Percentiles rank a stretch among this genome's conserved stretches.
These are phyloP conservation scores for Caenorhabditis briggsae DNA, from an alignment of 1,140 invertebrate species.

Conservation along the genomic window DNA sequence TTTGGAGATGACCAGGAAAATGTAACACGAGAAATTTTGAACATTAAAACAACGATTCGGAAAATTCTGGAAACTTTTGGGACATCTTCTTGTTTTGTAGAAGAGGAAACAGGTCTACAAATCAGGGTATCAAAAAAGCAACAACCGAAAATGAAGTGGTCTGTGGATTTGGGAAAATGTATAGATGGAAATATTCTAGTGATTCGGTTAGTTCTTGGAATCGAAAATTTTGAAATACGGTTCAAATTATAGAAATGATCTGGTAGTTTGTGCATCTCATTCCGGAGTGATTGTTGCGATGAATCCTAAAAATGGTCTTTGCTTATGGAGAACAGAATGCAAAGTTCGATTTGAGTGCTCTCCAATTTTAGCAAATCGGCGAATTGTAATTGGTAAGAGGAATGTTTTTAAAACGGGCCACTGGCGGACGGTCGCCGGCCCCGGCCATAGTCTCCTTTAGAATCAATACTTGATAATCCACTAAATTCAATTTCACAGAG, in stretches of 20 bases:
- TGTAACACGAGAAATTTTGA: slow-evolving; percentile 31
- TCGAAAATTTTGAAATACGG: neutral
- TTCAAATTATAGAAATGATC: neutral
- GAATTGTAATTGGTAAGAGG: neutral
- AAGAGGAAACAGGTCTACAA: neutral
- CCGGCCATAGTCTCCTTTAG: no score
- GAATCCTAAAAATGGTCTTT: neutral
- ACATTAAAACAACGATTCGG: neutral
- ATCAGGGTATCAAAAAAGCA: neutral
- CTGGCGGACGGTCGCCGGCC: no score
- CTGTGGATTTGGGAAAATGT: slow-evolving; percentile 35
- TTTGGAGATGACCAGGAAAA: neutral
- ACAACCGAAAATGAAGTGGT: slow-evolving; percentile 38
- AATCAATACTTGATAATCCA: no score
- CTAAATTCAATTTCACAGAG: no score
- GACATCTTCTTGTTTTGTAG: neutral
- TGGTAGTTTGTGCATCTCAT: slow-evolving; percentile 45
- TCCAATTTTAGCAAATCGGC: neutral
- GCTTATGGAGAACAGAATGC: slow-evolving; percentile 5
- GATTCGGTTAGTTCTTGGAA: neutral
- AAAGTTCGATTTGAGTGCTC: slow-evolving; percentile 13
- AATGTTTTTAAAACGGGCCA: no score
- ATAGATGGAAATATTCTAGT: slow-evolving; percentile 49
- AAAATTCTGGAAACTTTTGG: neutral
- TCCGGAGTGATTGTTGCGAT: slow-evolving; percentile 26